Percentiles rank a stretch among this genome's conserved stretches.
Evolutionary conservation across 2,888 invertebrate genomes (phyloP).

Genomic region (Hecatera dysodea): DNA sequence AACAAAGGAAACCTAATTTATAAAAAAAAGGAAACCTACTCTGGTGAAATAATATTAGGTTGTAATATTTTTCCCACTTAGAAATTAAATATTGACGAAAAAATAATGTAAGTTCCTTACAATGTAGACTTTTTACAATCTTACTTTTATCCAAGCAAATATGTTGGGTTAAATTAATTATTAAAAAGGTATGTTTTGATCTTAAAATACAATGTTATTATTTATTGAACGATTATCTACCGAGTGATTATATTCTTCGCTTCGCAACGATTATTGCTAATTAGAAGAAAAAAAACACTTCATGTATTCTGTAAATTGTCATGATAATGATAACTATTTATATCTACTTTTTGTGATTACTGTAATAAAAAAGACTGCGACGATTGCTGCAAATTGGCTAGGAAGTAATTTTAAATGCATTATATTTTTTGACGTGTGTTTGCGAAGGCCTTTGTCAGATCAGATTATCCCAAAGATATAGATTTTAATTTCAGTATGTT

Average conservation of each 20-base stretch:
- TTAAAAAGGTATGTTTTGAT: neutral
- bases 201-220: neutral
- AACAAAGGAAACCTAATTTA: neutral
- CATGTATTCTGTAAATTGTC: constrained; percentile 6
- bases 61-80: neutral
- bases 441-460: neutral
- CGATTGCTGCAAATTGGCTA: constrained; percentile 33
- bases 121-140: neutral
- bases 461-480: neutral
- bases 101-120: neutral
- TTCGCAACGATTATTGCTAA: neutral
- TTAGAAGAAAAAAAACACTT: constrained; percentile 5
- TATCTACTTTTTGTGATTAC: constrained; percentile 33
- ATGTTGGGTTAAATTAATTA: too few species aligned
- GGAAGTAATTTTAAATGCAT: constrained; percentile 43
- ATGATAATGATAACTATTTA: constrained; percentile 27
- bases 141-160: neutral
- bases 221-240: neutral
- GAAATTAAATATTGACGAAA: neutral
- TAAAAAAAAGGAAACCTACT: neutral
- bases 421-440: constrained; percentile 18
- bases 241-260: neutral
- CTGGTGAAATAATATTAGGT: neutral
- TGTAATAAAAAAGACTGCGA: constrained; percentile 26
- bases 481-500: neutral